A percentile compares a stretch with the other conserved stretches of the same genome.
Evolutionary conservation across 2,113 vertebrate species (phyloP).

Genomic region (Istiophorus platypterus): DNA sequence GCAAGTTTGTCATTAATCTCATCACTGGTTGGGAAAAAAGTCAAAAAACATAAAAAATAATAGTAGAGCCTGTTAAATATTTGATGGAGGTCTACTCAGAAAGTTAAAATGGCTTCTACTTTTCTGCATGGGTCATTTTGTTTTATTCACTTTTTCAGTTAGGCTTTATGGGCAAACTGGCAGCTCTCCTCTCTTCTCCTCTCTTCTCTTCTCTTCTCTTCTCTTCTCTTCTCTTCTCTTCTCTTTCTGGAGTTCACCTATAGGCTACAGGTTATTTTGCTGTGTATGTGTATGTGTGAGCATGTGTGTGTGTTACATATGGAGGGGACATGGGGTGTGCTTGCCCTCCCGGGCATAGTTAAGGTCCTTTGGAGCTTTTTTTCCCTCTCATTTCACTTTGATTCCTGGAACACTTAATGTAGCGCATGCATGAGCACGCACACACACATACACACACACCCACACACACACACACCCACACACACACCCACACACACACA

Average conservation of each 20-base stretch:
- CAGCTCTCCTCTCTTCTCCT: constrained; percentile 25
- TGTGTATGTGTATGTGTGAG: background rate
- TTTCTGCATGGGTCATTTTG: constrained; percentile 12
- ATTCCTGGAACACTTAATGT: constrained; percentile 80
- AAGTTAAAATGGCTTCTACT: constrained; percentile 4
- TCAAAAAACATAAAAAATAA: background rate
- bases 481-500: constrained; percentile 8
- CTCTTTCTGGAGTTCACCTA: constrained; percentile 42
- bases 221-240: constrained; percentile 4
- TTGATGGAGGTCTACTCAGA: background rate
- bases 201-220: constrained; percentile 3
- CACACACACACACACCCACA: constrained; percentile 20
- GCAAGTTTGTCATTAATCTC: background rate
- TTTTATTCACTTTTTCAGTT: constrained; percentile 19
- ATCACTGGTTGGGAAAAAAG: background rate
- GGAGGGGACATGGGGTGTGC: constrained; percentile 39
- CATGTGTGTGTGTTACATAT: constrained; percentile 12
- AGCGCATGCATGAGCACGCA: constrained; percentile 24
- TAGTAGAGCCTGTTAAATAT: background rate
- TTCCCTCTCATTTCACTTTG: constrained; percentile 69
- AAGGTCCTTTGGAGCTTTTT: constrained; percentile 63
- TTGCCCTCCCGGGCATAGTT: constrained; percentile 58
- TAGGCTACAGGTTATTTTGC: constrained; percentile 43
- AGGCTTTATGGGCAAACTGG: constrained; percentile 31
- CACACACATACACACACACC: constrained; percentile 3